These are phyloP conservation scores for Heterohyrax brucei DNA, from an alignment of 2,797 vertebrate species.

Conservation along the genomic window DNA sequence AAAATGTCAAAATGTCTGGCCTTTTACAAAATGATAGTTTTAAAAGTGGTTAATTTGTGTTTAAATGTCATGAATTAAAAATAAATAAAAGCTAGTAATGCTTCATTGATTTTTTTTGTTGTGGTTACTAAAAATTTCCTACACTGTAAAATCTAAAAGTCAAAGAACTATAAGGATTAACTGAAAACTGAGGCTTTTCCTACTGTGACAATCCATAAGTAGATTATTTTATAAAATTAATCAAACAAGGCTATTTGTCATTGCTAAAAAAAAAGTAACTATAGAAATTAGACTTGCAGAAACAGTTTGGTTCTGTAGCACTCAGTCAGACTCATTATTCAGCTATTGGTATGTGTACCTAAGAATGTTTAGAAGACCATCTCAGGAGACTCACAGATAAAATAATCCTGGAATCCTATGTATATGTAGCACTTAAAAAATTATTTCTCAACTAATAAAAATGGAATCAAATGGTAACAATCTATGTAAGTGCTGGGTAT, in stretches of 20 bases:
- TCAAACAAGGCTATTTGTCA: neutral
- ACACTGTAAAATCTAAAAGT: neutral
- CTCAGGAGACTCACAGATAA: neutral
- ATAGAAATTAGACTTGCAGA: neutral
- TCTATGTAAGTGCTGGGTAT: conserved; percentile 46
- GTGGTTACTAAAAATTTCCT: neutral
- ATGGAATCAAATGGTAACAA: neutral
- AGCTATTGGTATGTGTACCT: neutral
- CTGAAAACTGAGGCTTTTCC: neutral
- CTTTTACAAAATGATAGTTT: neutral
- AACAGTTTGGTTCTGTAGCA: neutral
- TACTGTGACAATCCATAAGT: neutral
- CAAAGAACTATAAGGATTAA: neutral
- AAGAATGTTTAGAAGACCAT: neutral
- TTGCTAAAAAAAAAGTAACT: neutral
- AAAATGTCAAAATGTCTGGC: neutral
- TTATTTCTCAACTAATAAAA: conserved; percentile 61
- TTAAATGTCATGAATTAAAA: conserved; percentile 8
- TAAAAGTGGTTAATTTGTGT: neutral
- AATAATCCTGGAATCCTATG: neutral
- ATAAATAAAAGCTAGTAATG: neutral
- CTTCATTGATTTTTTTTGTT: neutral
- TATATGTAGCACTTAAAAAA: neutral
- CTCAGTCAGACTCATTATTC: neutral
- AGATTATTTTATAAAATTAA: conserved; percentile 9